Evolutionary conservation across 2,113 vertebrate species (phyloP), one percentile per base, ranked within the genome.

Genomic region (Synchiropus splendidus): DNA sequence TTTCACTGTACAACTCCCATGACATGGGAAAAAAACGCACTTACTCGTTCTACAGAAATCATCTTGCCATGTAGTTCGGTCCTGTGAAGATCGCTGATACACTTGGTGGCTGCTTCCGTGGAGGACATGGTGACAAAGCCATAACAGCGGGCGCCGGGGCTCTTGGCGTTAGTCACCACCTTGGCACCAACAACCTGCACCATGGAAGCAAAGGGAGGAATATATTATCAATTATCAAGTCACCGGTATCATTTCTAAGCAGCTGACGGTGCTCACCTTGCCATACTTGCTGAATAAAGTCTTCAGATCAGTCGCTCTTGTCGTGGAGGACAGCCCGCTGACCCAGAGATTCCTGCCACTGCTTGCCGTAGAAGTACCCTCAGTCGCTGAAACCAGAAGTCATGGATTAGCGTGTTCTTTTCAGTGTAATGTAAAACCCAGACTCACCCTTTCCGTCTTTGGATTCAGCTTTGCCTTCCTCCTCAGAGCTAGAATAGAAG

Each of bases 61-160:
- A 99, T 97, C 57, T 85, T 87, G 6, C 94, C 95, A 1, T 98
- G 94, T 47, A 99, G 83, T 56, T 98, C 94, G 0, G 94, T 99
- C 36, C 94, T 82, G 78, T 99, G 92, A 5, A 97, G 88, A 27
- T 98, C 90, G 53, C 64, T 85, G 54, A 98, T 95, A 5, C 94
- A 98, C 40, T 88, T 91, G 15, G 92, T 92, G 11, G 94, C 92
- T 63, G 98, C 94, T 2, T 97, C 95, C 0, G 88, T 81, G 0
- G 91, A 86, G 0, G 89, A 89, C 95, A 99, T 99, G 0, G 94
- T 99, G 44, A 99, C 92, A 10, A 97, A 99, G 6, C 95, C 94
- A 0, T 97, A 99, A 71, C 95, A 99, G 12, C 94, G 92, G 18
- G 95, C 89, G 0, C 95, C 95, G 0, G 95, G 95, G 42, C 94